Percentiles rank a stretch among this genome's conserved stretches.
These are phyloP conservation scores for Dasyprocta punctata DNA, from an alignment of 2,113 vertebrate genomes.

Conservation along the genomic window DNA sequence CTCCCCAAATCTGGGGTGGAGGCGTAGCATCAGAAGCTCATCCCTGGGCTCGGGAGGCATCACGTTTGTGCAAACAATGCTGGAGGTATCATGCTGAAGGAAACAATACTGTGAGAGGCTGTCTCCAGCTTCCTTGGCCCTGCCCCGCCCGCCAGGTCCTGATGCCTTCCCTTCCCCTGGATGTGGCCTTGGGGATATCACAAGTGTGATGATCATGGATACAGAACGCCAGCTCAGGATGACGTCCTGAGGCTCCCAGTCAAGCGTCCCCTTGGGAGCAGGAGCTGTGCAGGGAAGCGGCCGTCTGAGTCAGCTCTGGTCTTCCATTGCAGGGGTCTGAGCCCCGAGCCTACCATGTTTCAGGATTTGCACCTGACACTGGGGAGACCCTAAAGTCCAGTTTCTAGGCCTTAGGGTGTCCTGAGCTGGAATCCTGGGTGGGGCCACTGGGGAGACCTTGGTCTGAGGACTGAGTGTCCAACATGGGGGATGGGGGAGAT, in stretches of 20 bases:
- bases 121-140: neutral
- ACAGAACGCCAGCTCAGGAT: neutral
- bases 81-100: too few relatives aligned
- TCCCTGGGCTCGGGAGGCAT: neutral
- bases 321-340: fast-evolving
- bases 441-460: too few relatives aligned
- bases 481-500: fast-evolving
- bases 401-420: too few relatives aligned
- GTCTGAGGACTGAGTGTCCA: neutral
- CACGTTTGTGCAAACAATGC: too few relatives aligned
- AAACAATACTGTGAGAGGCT: too few relatives aligned
- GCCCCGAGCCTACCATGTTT: neutral
- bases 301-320: neutral
- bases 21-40: neutral
- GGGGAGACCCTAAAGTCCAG: fast-evolving
- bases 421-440: neutral
- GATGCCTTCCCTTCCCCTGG: neutral
- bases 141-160: neutral
- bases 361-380: neutral
- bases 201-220: neutral
- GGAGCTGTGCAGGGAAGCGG: neutral
- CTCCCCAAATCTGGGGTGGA: neutral
- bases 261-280: fast-evolving
- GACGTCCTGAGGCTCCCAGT: neutral
- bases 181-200: neutral